Percentiles rank a stretch among this genome's conserved stretches.
Conservation (phyloP, 2,797 vertebrate species). For the Dermochelys coriacea region DNA sequence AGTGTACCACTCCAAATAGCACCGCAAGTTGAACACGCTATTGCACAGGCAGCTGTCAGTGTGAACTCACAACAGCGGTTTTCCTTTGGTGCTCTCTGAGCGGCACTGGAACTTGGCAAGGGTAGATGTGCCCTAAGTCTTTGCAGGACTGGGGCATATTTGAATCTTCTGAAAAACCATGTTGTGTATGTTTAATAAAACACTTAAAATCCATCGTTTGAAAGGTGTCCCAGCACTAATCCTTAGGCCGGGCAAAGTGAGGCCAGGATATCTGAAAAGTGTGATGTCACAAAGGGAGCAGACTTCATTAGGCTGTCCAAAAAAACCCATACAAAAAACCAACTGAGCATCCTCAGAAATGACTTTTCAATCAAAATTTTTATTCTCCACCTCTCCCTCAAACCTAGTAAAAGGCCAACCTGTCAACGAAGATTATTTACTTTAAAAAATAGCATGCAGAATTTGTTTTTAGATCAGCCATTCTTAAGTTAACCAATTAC, state of each 20-base stretch:
- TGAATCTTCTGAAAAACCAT: background rate
- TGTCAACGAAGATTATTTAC: background rate
- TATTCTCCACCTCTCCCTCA: background rate
- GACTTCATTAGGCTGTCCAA: background rate
- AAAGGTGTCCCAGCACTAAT: background rate
- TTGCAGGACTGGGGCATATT: background rate
- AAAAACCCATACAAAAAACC: background rate
- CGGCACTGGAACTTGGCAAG: too few species aligned
- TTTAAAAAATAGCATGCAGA: background rate
- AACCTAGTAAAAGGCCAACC: background rate
- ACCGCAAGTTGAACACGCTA: too few species aligned
- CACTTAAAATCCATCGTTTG: background rate
- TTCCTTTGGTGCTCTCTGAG: too few species aligned
- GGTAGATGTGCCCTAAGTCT: background rate
- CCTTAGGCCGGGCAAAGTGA: background rate
- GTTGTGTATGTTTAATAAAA: too few species aligned
- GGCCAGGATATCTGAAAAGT: rapidly evolving
- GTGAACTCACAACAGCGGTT: too few species aligned
- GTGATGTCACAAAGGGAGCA: background rate
- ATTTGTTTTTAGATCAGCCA: constrained; percentile 12
- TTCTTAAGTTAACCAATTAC: background rate
- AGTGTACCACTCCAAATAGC: too few species aligned
- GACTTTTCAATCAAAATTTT: background rate
- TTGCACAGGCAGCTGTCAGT: too few species aligned
- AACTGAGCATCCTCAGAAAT: background rate